Evolutionary conservation across 2,888 invertebrate species (phyloP).

Genomic region (Chrysotoxum bicinctum): DNA sequence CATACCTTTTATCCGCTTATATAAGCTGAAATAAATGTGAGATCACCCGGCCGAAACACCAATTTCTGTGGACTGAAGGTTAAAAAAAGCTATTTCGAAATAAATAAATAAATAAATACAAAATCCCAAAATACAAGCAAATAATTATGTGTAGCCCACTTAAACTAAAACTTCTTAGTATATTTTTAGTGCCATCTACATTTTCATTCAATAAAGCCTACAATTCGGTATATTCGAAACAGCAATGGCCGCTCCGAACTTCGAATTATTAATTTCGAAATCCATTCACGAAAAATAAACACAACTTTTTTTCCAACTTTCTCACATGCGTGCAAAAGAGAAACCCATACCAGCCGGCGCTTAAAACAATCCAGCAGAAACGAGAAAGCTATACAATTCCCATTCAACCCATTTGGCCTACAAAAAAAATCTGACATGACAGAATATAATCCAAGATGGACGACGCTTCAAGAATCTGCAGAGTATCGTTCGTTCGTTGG

Average conservation of each 20-base stretch:
- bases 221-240: slow-evolving; percentile 21
- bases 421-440: slow-evolving; percentile 69
- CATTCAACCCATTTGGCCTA: slow-evolving; percentile 35
- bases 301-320: slow-evolving; percentile 48
- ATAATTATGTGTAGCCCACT: background rate
- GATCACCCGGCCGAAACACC: too few species aligned
- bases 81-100: too few species aligned
- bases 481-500: slow-evolving; percentile 66
- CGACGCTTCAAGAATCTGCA: slow-evolving; percentile 66
- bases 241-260: slow-evolving; percentile 45
- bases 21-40: too few species aligned
- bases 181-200: slow-evolving; percentile 9
- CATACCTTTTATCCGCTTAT: too few species aligned
- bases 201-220: fast-evolving
- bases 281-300: slow-evolving; percentile 63
- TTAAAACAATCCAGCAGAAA: background rate
- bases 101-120: too few species aligned
- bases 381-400: background rate
- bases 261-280: slow-evolving; percentile 43
- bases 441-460: slow-evolving; percentile 72
- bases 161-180: background rate
- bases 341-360: background rate
- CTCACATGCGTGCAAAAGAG: slow-evolving; percentile 32
- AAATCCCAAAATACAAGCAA: too few species aligned
- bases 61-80: too few species aligned